Percentiles rank a stretch among this genome's conserved stretches.
Conservation (phyloP, 2,113 vertebrate species). For the Nestor notabilis region DNA sequence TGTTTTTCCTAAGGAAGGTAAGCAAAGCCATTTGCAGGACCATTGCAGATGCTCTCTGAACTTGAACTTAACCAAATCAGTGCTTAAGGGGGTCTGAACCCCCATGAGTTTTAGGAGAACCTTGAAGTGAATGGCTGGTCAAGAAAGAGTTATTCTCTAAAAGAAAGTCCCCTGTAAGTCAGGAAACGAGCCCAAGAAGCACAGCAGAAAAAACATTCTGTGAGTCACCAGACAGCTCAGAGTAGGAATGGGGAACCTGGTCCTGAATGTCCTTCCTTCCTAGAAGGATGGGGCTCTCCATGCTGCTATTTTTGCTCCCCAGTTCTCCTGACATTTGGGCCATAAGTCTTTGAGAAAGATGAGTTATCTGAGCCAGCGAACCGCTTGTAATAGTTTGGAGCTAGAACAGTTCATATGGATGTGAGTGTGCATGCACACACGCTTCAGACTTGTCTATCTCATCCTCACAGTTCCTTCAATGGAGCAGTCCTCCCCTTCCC, state of each 20-base stretch:
- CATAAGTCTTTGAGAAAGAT: not conserved
- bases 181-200: not conserved
- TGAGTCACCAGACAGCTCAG: not conserved
- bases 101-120: not conserved
- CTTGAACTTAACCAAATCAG: not conserved
- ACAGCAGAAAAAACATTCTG: not conserved
- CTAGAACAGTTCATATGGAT: not conserved
- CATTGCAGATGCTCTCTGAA: not conserved
- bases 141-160: not conserved
- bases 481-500: conserved; percentile 16
- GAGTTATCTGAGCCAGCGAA: not conserved
- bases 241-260: not conserved
- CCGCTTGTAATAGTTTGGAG: not conserved
- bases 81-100: not conserved
- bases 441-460: conserved; percentile 22
- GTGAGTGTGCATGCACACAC: not conserved
- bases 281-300: not conserved
- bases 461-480: conserved; percentile 29
- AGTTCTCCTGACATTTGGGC: not conserved
- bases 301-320: not conserved
- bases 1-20: not conserved
- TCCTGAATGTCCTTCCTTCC: not conserved
- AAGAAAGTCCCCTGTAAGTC: not conserved
- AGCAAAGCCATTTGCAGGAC: not conserved
- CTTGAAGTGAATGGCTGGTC: not conserved